Conservation (phyloP, 2,113 vertebrate species). For the Pteropus alecto region DNA sequence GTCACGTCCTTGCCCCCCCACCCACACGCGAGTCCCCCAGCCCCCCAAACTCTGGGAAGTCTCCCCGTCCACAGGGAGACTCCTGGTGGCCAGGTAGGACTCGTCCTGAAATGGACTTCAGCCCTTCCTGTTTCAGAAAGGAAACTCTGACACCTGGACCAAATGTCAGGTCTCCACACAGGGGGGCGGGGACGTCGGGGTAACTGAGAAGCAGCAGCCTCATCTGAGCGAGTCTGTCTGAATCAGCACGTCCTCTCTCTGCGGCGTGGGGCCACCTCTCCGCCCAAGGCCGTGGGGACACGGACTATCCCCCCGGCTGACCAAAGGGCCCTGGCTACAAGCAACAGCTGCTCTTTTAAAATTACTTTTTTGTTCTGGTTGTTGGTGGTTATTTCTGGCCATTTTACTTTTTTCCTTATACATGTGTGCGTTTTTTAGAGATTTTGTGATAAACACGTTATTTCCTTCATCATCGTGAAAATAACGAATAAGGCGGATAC, state of each 20-base stretch:
- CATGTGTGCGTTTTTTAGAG: background rate
- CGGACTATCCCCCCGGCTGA: background rate
- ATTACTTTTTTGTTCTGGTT: background rate
- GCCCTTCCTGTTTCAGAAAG: background rate
- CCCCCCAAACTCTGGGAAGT: rapidly evolving
- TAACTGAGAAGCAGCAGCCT: background rate
- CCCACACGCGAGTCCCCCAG: rapidly evolving
- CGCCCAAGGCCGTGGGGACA: background rate
- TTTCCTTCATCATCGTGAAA: background rate
- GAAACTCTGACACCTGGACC: background rate
- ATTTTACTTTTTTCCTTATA: background rate
- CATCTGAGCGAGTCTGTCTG: background rate
- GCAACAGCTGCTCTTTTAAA: background rate
- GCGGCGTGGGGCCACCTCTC: rapidly evolving
- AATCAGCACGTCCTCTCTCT: background rate
- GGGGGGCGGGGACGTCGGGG: background rate
- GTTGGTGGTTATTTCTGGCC: background rate
- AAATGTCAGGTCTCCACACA: rapidly evolving
- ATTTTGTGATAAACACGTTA: background rate
- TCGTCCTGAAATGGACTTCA: background rate
- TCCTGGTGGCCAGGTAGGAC: background rate
- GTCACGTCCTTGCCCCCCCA: no score
- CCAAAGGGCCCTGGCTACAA: no score
- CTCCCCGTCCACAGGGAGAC: background rate
- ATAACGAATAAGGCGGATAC: background rate